Base-by-base conservation (phyloP, 2,888 invertebrate species). In the Cantharis lateralis region DNA sequence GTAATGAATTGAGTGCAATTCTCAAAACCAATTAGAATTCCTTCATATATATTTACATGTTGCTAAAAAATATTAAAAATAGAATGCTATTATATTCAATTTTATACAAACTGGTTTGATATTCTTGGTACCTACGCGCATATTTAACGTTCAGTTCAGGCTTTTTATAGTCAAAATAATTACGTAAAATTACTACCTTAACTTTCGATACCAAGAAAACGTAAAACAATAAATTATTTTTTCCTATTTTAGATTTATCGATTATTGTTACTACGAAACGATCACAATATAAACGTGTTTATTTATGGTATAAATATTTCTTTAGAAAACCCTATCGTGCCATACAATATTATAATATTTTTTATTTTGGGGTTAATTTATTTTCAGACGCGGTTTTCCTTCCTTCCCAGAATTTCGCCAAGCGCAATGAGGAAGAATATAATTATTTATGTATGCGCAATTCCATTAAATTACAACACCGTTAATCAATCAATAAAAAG, bases 191-290 rank as follows among this genome's bases (percentile, higher is more conserved):
- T 70, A 68, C 70, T 75, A 71, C 71, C 68, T 71, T 63, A 26
- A 66, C 15, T 20, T 18, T 64, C 69, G 63, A 13, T 72, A 72
- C 76, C 70, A 15, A 72, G 76, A 72, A 76, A 26, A 62, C 48
- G 72, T 72, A 72, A 75, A 72, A 68, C 72, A 72, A 69, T 66
- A 48, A 48, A 48, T 48, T 13, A 72, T 76, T 75, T 64, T 71
- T 28, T 15, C 64, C 64, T 66, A 66, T 66, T 74, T 71, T 77
- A 68, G 61, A 73, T 70, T 68, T 76, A 77, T 77, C 71, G 77
- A 77, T 77, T 77, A 32, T 62, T 64, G 70, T 74, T 77, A 77
- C 77, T 68, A 15, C 74, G 77, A 77, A 77, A 48, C 71, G 18
- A 74, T 74, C 71, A 77, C 70, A 70, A 68, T 10, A 10, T 64